Evolutionary conservation across 2,797 vertebrate genomes (phyloP), one percentile per base, ranked within the genome.

Genomic region (Diceros bicornis): DNA sequence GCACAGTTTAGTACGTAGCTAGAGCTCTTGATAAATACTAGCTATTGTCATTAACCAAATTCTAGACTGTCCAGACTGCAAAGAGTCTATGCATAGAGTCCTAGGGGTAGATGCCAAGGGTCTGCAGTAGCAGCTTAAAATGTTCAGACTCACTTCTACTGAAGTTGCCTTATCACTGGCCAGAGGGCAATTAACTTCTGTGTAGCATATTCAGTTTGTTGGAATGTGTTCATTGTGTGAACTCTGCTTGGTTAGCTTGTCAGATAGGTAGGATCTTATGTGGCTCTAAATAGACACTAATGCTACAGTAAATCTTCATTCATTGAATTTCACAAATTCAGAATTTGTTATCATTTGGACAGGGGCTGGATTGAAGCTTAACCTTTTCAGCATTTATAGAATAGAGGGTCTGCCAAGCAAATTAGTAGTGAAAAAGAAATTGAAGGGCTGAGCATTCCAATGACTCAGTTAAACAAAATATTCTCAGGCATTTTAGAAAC

Each of bases 181-280:
- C 66, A 96, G 66, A 92, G n/a, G 66, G 55, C 75, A 94, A 47
- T 59, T 89, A 75, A 55, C 41, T 81, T 93, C 34, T 81, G 21
- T 94, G 87, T 34, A 96, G 34, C 50, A 91, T 7, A 21, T 85
- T 69, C 62, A 89, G 59, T 78, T 96, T 2, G 0, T 14, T 92
- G 61, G 27, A 91, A 90, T 87, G 55, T 92, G 74, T 96, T 95
- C 37, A 79, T 93, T 92, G 90, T 78, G 37, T 32, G 66, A 96
- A 85, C 55, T 89, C 59, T 84, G 44, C 57, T 78, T 92, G 52
- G 29, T 69, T 94, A 72, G 34, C 69, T 52, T 97, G 57, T 86
- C 61, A 62, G 59, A 89, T 68, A 79, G 59, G 55, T 71, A 89
- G 81, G 55, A 55, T 41, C 52, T 41, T 95, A 81, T 34, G 25